A percentile compares a stretch with the other conserved stretches of the same genome.
Evolutionary conservation across 2,888 invertebrate species (phyloP).

Genomic region (Acanthococcus lagerstroemiae): DNA sequence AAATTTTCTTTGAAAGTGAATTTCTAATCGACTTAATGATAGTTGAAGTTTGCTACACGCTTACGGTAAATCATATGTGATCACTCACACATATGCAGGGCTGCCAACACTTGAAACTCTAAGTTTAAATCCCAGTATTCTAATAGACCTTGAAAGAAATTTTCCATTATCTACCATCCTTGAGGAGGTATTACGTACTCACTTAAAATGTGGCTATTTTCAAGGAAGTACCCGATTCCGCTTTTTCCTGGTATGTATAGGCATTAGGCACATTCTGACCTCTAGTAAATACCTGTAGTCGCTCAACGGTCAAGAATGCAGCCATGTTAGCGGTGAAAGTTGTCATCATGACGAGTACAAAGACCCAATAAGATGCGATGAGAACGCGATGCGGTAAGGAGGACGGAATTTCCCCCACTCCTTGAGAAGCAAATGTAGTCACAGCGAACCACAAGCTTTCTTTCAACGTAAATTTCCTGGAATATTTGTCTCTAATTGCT

Average conservation of each 20-base stretch:
- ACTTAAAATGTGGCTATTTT: no score
- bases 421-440: conserved; percentile 86
- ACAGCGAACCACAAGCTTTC: conserved; percentile 91
- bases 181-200: no score
- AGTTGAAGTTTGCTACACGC: no score
- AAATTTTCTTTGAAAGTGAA: no score
- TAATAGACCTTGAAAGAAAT: no score
- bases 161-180: no score
- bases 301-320: conserved; percentile 82
- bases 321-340: conserved; percentile 94
- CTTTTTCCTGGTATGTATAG: background rate
- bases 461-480: conserved; percentile 72
- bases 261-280: background rate
- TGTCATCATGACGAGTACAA: conserved; percentile 89
- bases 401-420: conserved; percentile 46
- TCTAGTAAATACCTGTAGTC: conserved; percentile 49
- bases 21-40: no score
- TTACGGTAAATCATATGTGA: no score
- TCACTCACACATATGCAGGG: no score
- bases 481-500: conserved; percentile 31
- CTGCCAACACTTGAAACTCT: no score
- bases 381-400: conserved; percentile 81
- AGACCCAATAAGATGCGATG: conserved; percentile 92
- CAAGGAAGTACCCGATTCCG: background rate
- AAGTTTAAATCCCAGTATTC: no score